These are phyloP conservation scores for Notodonta dromedarius DNA, from an alignment of 2,888 invertebrate genomes.

Conservation along the genomic window DNA sequence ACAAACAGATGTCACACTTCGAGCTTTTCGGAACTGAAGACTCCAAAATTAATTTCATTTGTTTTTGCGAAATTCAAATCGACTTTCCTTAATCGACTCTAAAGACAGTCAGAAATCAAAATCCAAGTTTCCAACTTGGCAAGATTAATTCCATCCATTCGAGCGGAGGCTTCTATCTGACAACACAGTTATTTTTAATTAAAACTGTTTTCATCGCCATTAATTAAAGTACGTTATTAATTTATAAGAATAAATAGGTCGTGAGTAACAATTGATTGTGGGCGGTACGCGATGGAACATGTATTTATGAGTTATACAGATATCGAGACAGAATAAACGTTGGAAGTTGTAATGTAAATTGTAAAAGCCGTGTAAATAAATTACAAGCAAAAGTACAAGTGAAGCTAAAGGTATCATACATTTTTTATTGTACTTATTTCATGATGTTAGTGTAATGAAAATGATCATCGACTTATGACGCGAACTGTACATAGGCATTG, in stretches of 20 bases:
- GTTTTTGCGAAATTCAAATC: neutral
- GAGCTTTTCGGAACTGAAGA: neutral
- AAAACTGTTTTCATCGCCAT: conserved; percentile 48
- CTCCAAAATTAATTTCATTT: neutral
- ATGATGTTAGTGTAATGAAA: too few species aligned
- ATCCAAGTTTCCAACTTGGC: conserved; percentile 13
- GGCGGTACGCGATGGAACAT: neutral
- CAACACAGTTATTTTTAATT: conserved; percentile 57
- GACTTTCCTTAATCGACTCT: neutral
- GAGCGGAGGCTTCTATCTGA: conserved; percentile 33
- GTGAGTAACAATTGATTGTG: conserved; percentile 28
- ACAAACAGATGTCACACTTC: neutral
- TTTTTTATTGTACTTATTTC: too few species aligned
- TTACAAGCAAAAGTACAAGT: too few species aligned
- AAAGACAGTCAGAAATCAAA: conserved; percentile 1
- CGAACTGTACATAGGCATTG: too few species aligned
- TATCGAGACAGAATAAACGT: conserved; percentile 15
- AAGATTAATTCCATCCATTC: conserved; percentile 25
- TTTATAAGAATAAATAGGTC: conserved; percentile 32
- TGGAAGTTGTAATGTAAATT: neutral
- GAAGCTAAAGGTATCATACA: too few species aligned
- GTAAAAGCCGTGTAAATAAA: neutral
- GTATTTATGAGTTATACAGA: conserved; percentile 2
- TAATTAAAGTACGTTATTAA: conserved; percentile 45
- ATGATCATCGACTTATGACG: too few species aligned